Evolutionary conservation across 2,797 vertebrate species (phyloP).

Genomic region (Mustela erminea): DNA sequence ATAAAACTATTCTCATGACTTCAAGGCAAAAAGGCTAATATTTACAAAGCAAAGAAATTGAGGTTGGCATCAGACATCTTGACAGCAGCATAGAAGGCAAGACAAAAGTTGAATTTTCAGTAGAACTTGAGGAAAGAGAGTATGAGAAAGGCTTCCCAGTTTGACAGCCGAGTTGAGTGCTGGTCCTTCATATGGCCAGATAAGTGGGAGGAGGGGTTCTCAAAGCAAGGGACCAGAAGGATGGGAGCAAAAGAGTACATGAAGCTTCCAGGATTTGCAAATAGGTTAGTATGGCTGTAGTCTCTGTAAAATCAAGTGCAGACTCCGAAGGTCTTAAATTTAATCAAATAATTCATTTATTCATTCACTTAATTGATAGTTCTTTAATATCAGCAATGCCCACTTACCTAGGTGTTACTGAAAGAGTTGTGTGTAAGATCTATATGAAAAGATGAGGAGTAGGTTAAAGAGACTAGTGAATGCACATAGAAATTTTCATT

Average conservation of each 20-base stretch:
- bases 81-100: conserved; percentile 5
- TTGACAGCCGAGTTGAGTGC: conserved; percentile 13
- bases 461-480: not conserved
- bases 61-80: not conserved
- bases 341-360: not conserved
- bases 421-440: not conserved
- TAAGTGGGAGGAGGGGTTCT: not conserved
- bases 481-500: not conserved
- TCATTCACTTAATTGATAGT: not conserved
- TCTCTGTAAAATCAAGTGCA: not conserved
- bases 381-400: not conserved
- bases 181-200: not conserved
- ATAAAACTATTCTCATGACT: not conserved
- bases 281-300: not conserved
- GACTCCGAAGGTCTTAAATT: not conserved
- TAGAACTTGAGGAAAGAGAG: not conserved
- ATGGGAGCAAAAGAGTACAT: not conserved
- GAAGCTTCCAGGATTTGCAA: not conserved
- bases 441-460: not conserved
- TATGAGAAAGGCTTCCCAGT: not conserved
- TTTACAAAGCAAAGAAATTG: conserved; percentile 29
- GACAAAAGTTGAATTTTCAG: conserved; percentile 45
- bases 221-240: not conserved
- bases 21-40: not conserved
- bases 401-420: not conserved